Conservation (phyloP, 2,113 vertebrate genomes). For the Porphyrio hochstetteri region DNA sequence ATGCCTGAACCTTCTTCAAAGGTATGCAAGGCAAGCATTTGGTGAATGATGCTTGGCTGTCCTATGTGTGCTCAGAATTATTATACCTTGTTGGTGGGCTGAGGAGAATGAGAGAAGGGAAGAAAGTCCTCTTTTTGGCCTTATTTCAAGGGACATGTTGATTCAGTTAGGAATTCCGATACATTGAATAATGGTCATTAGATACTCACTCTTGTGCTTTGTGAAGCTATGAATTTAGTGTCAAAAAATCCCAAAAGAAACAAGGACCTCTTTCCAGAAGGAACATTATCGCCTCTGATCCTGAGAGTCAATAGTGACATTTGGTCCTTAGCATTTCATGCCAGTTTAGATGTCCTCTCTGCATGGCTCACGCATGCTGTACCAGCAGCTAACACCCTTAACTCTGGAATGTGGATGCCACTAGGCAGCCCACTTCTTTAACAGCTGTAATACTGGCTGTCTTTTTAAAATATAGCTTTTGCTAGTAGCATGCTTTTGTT, state of each 20-base stretch:
- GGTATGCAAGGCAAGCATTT: neutral
- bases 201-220: neutral
- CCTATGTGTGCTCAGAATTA: neutral
- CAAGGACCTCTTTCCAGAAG: neutral
- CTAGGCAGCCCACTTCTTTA: neutral
- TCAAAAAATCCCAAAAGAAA: accelerated
- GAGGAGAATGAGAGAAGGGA: neutral
- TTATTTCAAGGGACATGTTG: neutral
- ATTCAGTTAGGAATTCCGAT: neutral
- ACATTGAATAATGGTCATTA: neutral
- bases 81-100: neutral
- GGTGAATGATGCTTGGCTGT: neutral
- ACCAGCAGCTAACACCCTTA: neutral
- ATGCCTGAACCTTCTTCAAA: neutral
- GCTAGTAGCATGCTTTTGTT: neutral
- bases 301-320: neutral
- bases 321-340: neutral
- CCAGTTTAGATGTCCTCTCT: neutral
- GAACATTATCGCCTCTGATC: neutral
- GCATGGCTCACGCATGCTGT: neutral
- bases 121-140: neutral
- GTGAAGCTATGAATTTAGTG: neutral
- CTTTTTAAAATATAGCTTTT: neutral
- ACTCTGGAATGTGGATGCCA: neutral
- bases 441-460: neutral